phyloP scores from a whole-genome alignment of 2,113 vertebrate genomes.

The Caranx melampygus region DNA sequence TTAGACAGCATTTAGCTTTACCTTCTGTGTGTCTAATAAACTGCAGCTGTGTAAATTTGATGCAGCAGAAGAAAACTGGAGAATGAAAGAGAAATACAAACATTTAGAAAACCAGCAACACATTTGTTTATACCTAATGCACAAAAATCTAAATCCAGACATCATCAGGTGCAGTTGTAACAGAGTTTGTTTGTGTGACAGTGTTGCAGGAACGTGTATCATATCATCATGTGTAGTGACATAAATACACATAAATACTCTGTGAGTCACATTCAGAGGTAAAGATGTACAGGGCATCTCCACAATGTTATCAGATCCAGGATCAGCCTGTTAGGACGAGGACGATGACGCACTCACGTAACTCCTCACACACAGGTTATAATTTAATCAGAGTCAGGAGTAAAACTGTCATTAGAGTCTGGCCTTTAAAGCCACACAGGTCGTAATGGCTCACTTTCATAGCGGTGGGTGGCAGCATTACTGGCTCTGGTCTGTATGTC shows the following conservation, averaged over 20 bases:
- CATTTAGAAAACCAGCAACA: no score
- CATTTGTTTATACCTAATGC: no score
- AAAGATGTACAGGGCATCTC: no score
- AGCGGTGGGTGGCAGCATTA: slow-evolving; percentile 18
- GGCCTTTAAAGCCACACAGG: neutral
- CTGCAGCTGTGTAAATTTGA: neutral
- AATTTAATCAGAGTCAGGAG: slow-evolving; percentile 28
- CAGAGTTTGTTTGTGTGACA: neutral
- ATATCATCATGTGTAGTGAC: neutral
- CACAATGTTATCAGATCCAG: neutral
- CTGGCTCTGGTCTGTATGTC: slow-evolving; percentile 1
- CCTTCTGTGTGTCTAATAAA: neutral
- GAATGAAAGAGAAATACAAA: neutral
- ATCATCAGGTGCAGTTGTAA: neutral
- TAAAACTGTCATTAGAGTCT: neutral
- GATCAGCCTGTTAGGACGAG: neutral
- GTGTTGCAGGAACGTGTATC: neutral
- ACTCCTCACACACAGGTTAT: neutral
- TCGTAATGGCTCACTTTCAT: slow-evolving; percentile 44
- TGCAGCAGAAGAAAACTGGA: neutral
- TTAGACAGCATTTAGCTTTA: neutral
- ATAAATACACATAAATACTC: neutral
- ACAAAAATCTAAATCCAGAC: no score
- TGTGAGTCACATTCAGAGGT: neutral
- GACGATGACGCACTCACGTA: neutral